A percentile compares a stretch with the other conserved stretches of the same genome.
Conservation (phyloP, 2,888 invertebrate genomes). For the Allophyes oxyacanthae region DNA sequence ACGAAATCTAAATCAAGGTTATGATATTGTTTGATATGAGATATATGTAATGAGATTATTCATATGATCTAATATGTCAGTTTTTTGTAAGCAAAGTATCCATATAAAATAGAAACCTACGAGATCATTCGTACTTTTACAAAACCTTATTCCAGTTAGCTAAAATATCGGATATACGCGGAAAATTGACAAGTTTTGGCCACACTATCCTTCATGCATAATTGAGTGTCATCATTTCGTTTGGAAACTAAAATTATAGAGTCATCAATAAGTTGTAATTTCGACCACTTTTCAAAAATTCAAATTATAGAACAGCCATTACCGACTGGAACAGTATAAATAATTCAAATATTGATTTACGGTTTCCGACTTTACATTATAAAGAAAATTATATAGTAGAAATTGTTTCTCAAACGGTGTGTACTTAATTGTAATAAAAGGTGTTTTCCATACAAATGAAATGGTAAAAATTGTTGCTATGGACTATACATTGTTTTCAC, state of each 20-base stretch:
- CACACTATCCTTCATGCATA: constrained; percentile 7
- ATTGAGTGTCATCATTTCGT: constrained; percentile 3
- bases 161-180: no score
- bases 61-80: no score
- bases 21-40: constrained; percentile 5
- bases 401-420: no score
- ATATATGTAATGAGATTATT: no score
- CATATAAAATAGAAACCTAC: no score
- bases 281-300: background rate
- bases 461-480: constrained; percentile 21
- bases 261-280: constrained; percentile 2
- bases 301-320: no score
- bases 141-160: no score
- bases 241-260: constrained; percentile 3
- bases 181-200: background rate
- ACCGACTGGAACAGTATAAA: constrained; percentile 8
- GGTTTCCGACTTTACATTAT: no score
- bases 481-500: constrained; percentile 12
- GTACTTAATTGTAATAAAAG: no score
- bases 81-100: no score
- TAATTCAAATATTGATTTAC: constrained; percentile 17
- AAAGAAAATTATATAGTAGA: no score
- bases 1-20: constrained; percentile 23
- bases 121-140: no score
- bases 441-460: background rate